Conservation (phyloP, 1,140 invertebrate genomes). For the Epicauta chinensis region DNA sequence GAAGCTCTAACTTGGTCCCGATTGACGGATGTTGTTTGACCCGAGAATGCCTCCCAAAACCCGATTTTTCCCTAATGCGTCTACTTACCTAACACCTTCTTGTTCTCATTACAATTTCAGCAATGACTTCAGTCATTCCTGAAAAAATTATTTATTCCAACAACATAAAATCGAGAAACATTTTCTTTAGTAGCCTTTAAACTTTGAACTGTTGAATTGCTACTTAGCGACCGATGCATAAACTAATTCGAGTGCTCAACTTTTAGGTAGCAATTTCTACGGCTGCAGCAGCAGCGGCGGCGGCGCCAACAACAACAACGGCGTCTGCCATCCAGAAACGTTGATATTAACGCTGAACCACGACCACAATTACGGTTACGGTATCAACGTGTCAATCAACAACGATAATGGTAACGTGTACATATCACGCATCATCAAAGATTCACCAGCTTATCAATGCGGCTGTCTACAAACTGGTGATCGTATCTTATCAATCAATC, state of each 20-base stretch:
- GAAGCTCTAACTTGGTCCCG: too few species aligned
- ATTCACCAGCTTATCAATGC: conserved; percentile 65
- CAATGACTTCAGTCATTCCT: too few species aligned
- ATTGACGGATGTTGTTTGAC: too few species aligned
- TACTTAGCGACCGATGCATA: too few species aligned
- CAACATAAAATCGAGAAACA: conserved; percentile 45
- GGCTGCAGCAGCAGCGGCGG: conserved; percentile 46
- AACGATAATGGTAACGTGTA: conserved; percentile 47
- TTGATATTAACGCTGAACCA: conserved; percentile 59
- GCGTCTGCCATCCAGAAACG: conserved; percentile 61
- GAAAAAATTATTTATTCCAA: too few species aligned
- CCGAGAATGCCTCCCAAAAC: too few species aligned
- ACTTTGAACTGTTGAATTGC: too few species aligned
- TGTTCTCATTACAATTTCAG: too few species aligned
- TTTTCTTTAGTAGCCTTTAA: conserved; percentile 31
- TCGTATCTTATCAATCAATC: conserved; percentile 75
- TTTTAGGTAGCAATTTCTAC: conserved; percentile 30
- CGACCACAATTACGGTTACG: conserved; percentile 45
- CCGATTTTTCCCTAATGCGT: too few species aligned
- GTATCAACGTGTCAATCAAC: conserved; percentile 41
- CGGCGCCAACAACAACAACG: conserved; percentile 47
- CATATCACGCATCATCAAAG: conserved; percentile 58
- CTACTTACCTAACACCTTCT: too few species aligned
- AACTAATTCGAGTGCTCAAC: background rate
- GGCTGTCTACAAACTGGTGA: conserved; percentile 78